These are phyloP conservation scores for Rhabditoides inermis DNA, from an alignment of 2,888 invertebrate species.

Conservation along the genomic window DNA sequence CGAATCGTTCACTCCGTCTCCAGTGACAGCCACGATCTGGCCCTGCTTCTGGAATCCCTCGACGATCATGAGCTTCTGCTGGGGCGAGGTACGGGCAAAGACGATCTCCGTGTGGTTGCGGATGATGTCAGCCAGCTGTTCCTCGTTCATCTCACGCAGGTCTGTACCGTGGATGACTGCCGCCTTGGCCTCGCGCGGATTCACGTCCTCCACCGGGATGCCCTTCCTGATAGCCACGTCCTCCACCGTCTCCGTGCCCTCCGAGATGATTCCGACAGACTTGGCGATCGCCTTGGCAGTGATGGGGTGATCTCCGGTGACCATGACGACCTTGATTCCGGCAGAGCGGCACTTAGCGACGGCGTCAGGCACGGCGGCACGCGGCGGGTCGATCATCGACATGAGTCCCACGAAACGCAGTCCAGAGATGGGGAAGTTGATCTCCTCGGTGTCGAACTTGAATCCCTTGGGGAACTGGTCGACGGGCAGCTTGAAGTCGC, in stretches of 20 bases:
- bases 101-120: conserved; percentile 53
- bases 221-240: conserved; percentile 73
- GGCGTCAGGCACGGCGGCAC: conserved; percentile 55
- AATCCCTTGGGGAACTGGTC: conserved; percentile 85
- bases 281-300: conserved; percentile 61
- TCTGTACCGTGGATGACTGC: conserved; percentile 53
- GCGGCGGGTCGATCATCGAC: conserved; percentile 56
- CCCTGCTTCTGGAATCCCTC: conserved; percentile 61
- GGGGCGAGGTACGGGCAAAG: conserved; percentile 55
- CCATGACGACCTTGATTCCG: conserved; percentile 57
- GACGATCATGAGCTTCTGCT: conserved; percentile 60
- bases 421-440: conserved; percentile 55
- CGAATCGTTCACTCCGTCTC: conserved; percentile 62
- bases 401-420: conserved; percentile 59
- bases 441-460: conserved; percentile 69
- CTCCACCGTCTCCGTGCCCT: conserved; percentile 58
- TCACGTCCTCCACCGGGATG: conserved; percentile 67
- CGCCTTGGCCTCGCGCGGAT: conserved; percentile 48
- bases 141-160: conserved; percentile 49
- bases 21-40: conserved; percentile 61
- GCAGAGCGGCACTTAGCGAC: conserved; percentile 55
- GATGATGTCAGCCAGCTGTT: conserved; percentile 52
- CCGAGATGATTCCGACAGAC: conserved; percentile 59
- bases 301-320: conserved; percentile 60
- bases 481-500: conserved; percentile 78